Evolutionary conservation across 1,140 invertebrate genomes (phyloP).

Genomic region (Caenorhabditis latens): DNA sequence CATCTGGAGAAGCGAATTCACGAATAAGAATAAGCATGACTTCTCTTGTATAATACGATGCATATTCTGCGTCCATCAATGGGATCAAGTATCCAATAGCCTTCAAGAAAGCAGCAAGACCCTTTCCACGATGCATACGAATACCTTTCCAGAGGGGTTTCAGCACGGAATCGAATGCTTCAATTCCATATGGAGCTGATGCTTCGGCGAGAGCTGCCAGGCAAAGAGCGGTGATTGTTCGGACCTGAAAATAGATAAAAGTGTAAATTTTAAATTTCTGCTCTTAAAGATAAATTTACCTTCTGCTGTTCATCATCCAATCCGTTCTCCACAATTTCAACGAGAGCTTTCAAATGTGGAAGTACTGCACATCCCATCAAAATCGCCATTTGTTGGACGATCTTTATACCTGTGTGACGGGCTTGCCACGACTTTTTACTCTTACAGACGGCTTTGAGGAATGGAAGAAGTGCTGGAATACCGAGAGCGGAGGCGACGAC

Average conservation of each 20-base stretch:
- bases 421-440: slow-evolving; percentile 99
- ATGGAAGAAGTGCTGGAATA: slow-evolving; percentile 96
- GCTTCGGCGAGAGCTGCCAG: slow-evolving; percentile 92
- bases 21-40: slow-evolving; percentile 99
- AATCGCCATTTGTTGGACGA: slow-evolving; percentile 99
- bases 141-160: slow-evolving; percentile 99
- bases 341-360: slow-evolving; percentile 95
- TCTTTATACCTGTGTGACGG: slow-evolving; percentile 98
- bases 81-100: slow-evolving; percentile 99
- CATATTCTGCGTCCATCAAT: slow-evolving; percentile 99
- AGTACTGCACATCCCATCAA: slow-evolving; percentile 99
- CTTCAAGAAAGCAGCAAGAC: slow-evolving; percentile 97
- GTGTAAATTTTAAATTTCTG: too few species aligned
- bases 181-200: slow-evolving; percentile 98
- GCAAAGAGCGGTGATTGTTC: slow-evolving; percentile 98
- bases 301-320: slow-evolving; percentile 85
- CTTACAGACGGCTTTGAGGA: slow-evolving; percentile 98
- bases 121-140: slow-evolving; percentile 95
- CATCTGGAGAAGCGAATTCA: slow-evolving; percentile 99
- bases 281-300: slow-evolving; percentile 72
- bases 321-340: slow-evolving; percentile 98
- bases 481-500: slow-evolving; percentile 98
- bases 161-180: slow-evolving; percentile 98
- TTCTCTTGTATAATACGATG: slow-evolving; percentile 99
- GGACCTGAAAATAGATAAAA: slow-evolving; percentile 76